Evolutionary conservation across 2,888 invertebrate species (phyloP), one percentile per base, ranked within the genome.

Genomic region (Acholoe squamosa): DNA sequence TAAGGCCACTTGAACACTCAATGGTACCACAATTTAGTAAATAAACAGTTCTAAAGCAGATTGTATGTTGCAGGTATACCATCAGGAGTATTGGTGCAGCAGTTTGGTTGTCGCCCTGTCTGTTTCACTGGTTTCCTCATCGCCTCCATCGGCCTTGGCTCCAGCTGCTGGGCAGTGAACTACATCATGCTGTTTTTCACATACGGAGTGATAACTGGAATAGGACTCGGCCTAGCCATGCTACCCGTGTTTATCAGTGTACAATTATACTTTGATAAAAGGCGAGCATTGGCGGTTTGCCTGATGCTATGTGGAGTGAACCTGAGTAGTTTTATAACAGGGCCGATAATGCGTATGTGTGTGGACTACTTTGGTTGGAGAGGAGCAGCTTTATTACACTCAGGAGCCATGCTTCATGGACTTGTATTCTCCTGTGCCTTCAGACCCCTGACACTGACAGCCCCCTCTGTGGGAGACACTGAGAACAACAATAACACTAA

Each of bases 301-400:
- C 71, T 92, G n/a, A 56, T 28, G 33, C 71, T 89, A 25, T 77
- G 77, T 51, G 77, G 90, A 5, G 76, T 90, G 1, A 90, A 91
- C 12, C 77, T 92, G 51, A 51, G 90, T 19, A 92, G 92, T 51
- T 91, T 91, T 91, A 76, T 89, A 52, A 84, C 89, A 28, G 89
- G 91, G 0, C 86, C 91, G 19, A 76, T 92, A 51, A 77, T 91
- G 25, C 34, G 86, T 12, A 89, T 90, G 5, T 76, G 90, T 12
- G 43, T 92, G 31, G 91, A 91, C 67, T 0, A 25, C 0, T 92
- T 92, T 54, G 89, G 89, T 0, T 92, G 92, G 92, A 84, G 92
- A 3, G 92, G 92, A 0, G 86, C 92, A 19, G 34, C 16, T 52
- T 88, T 34, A 80, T 61, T 51, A 28, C 77, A 61, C 89, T 84